A percentile compares a stretch with the other conserved stretches of the same genome.
phyloP scores from a whole-genome alignment of 2,113 vertebrate species.

The Colinus virginianus region DNA sequence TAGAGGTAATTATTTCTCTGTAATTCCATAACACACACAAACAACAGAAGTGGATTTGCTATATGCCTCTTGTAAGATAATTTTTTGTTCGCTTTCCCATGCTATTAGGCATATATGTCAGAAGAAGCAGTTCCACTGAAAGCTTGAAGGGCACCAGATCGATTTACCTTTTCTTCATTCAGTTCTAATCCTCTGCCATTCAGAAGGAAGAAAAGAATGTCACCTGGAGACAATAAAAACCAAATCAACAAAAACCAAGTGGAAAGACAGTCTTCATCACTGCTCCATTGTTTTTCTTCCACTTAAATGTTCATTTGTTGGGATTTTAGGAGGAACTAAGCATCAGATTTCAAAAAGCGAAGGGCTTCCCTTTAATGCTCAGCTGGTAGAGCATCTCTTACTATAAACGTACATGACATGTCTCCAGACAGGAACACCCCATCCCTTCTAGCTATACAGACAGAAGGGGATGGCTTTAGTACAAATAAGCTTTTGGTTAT shows the following conservation, averaged over 20 bases:
- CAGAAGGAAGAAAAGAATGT: background rate
- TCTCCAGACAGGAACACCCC: background rate
- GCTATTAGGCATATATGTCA: too few species aligned
- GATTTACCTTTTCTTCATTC: background rate
- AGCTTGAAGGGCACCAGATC: background rate
- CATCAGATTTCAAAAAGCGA: background rate
- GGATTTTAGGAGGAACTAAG: background rate
- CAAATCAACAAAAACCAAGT: background rate
- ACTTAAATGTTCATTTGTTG: background rate
- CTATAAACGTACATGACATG: too few species aligned
- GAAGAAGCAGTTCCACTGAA: too few species aligned
- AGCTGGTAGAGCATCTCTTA: background rate
- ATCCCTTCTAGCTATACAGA: background rate
- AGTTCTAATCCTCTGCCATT: background rate
- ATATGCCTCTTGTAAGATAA: background rate
- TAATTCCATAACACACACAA: background rate
- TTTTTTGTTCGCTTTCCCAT: background rate
- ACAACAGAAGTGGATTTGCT: background rate
- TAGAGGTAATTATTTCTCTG: background rate
- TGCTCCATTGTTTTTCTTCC: background rate
- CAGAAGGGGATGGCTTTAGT: background rate
- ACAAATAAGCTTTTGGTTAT: background rate
- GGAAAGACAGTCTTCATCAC: background rate
- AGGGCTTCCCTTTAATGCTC: too few species aligned
- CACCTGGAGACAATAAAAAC: background rate